Base-by-base conservation (phyloP, 2,113 vertebrate genomes). In the Coracopsis vasa region DNA sequence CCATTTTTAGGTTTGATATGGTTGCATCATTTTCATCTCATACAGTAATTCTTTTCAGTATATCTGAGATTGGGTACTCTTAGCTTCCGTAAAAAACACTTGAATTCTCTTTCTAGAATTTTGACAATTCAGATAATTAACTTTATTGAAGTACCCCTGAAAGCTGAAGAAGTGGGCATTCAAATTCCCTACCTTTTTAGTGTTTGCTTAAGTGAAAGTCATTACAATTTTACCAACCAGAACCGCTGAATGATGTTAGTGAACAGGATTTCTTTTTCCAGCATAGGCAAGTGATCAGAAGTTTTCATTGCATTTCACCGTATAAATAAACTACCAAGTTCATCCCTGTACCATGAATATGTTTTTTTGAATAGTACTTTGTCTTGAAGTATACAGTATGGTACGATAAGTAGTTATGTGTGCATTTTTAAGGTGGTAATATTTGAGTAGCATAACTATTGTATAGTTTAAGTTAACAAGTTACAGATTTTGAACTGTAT, bases 291-390 rank as follows among this genome's bases (percentile, higher is more conserved):
- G 96, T 81, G 74, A 97, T 97, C 85, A 86, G 87, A 95, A 93
- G 92, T 91, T 97, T 98, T 98, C 18, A 13, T 97, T 98, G 97
- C 95, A 95, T 98, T 98, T 98, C 97, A 98, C 96, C 96, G 60
- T 96, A 97, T 98, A 96, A 98, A 98, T 98, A 98, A 98, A 98
- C 93, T 92, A 92, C 95, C 93, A 96, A 97, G 97, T 97, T 98
- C 97, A 98, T 97, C 95, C 97, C 96, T 98, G 91, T 95, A 97
- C 96, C 97, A 98, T 17, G 77, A 97, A 97, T 97, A 97, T 97
- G 97, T 95, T 97, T 98, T 97, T 98, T 98, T 97, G 58, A 95
- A 89, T 94, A 96, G 91, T 97, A 96, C 87, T 92, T 95, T 97
- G 95, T 96, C 94, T 97, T 96, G 82, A 96, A 94, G 90, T 97